Percentiles rank a stretch among this genome's conserved stretches.
phyloP scores from a whole-genome alignment of 2,113 vertebrate genomes.

The Desmodus rotundus region DNA sequence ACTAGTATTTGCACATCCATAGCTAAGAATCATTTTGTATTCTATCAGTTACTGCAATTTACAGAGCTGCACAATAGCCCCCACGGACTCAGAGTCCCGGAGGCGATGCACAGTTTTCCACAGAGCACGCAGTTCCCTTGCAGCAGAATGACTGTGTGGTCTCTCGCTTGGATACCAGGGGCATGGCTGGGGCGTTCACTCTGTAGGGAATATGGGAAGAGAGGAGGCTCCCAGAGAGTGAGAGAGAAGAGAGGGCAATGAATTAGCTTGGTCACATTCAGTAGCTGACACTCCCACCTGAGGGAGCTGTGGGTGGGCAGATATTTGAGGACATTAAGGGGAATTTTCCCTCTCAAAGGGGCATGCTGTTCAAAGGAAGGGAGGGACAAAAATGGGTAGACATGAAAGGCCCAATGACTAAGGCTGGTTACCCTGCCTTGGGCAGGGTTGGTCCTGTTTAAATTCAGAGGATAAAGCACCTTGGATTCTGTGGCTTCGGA shows the following conservation, averaged over 20 bases:
- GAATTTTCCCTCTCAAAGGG: not conserved
- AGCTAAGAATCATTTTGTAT: not conserved
- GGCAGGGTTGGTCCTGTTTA: not conserved
- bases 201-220: not conserved
- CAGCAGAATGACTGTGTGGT: not conserved
- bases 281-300: not conserved
- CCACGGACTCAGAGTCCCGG: not conserved
- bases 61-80: not conserved
- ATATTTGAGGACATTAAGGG: not conserved
- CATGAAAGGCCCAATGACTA: not conserved
- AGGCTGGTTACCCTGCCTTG: too few relatives aligned
- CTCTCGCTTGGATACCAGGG: not conserved
- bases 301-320: not conserved
- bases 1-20: not conserved
- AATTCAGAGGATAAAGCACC: not conserved
- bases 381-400: too few relatives aligned
- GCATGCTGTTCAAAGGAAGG: not conserved
- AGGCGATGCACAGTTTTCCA: not conserved
- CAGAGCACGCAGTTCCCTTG: not conserved
- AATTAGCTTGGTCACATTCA: not conserved
- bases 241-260: not conserved
- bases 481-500: not conserved
- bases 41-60: not conserved
- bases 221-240: not conserved
- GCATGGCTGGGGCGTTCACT: not conserved